Evolutionary conservation across 2,113 vertebrate species (phyloP), one percentile per base, ranked within the genome.

Genomic region (Anas platyrhynchos): DNA sequence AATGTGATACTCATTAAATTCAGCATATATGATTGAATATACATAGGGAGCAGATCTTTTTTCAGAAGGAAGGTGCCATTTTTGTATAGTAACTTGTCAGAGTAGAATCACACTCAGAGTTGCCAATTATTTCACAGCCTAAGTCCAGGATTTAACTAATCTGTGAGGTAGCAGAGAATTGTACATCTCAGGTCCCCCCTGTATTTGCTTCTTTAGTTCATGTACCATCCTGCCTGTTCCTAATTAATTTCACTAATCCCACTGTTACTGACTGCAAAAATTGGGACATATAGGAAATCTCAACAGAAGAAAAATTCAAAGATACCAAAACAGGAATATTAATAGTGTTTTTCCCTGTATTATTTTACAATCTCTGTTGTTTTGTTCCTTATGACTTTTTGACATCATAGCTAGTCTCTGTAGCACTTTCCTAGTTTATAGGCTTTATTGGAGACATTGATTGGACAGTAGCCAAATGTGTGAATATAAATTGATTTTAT

Each of bases 401-500:
- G 41, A 16, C 15, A 10, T 94, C 86, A 73, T 38, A 92, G 68
- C 91, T 96, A 92, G 92, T 96, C 79, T 96, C 80, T 78, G 1
- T 17, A n/a, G 54, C 34, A 59, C 66, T 86, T 96, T 25, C 36
- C 68, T 91, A 85, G 61, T 96, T 93, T 83, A 74, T 92, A 86
- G 76, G 41, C 59, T 91, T 82, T 97, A 83, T 93, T 88, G 96
- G 91, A 96, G 59, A 77, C 43, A 91, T 82, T 83, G 73, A 94
- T 83, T 94, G 83, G 77, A 89, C 81, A 93, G 52, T 69, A 93
- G 44, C 69, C 71, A 97, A 94, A 92, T 94, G 81, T 73, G 36
- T 96, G 75, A 97, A 91, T 94, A 96, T 93, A 96, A 97, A 97
- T 96, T 94, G 96, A 97, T 98, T 97, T 97, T 97, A 95, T 96